phyloP scores from a whole-genome alignment of 2,797 vertebrate species.

The Lophotriccus pileatus region DNA sequence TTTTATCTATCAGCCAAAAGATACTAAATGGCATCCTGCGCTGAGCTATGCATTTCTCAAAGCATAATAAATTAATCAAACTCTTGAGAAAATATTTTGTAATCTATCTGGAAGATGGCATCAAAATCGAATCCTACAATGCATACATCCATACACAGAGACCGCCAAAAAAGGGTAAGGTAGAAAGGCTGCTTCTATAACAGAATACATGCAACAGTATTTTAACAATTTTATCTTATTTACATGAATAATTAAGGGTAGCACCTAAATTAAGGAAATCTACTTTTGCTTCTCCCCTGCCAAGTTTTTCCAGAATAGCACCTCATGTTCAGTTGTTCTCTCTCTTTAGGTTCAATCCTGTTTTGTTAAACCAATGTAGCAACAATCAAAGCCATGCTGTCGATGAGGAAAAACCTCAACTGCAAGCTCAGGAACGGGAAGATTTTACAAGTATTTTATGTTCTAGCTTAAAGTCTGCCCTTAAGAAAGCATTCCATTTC shows the following conservation, averaged over 20 bases:
- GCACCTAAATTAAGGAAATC: not conserved
- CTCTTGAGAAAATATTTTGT: not conserved
- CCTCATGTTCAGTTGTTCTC: not conserved
- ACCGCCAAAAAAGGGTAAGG: not conserved
- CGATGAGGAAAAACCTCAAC: not conserved
- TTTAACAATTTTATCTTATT: not conserved
- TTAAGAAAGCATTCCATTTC: not conserved
- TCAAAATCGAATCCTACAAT: not conserved
- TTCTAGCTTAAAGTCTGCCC: not conserved
- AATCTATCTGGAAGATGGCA: not conserved
- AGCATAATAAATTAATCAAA: not conserved
- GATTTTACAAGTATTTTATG: not conserved
- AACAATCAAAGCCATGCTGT: not conserved
- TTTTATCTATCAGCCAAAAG: not conserved
- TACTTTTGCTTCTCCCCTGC: not conserved
- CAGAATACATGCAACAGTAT: not conserved
- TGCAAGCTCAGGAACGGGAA: not conserved
- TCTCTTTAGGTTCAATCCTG: not conserved
- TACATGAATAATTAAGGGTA: not conserved
- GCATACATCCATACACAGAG: fast-evolving
- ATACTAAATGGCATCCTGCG: not conserved
- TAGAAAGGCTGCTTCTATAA: not conserved
- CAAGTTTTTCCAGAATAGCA: not conserved
- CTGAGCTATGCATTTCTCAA: not conserved
- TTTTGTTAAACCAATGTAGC: not conserved